Percentiles rank a stretch among this genome's conserved stretches.
These are phyloP conservation scores for Pelusios castaneus DNA, from an alignment of 2,113 vertebrate species.

Conservation along the genomic window DNA sequence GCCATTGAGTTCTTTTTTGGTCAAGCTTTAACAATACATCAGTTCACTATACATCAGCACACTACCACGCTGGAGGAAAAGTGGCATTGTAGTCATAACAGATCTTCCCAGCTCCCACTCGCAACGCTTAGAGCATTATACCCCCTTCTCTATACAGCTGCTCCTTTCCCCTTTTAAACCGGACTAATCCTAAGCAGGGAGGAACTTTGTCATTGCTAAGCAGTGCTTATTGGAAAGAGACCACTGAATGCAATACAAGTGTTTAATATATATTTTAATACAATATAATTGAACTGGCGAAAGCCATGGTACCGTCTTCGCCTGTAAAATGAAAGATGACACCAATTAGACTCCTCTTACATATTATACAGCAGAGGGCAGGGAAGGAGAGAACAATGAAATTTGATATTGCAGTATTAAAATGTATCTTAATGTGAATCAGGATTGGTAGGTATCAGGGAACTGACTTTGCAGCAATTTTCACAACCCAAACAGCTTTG, in stretches of 20 bases:
- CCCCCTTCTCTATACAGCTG: rapidly evolving
- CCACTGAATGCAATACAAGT: neutral
- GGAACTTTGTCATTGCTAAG: neutral
- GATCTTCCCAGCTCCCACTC: neutral
- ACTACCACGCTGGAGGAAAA: rapidly evolving
- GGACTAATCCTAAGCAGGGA: neutral
- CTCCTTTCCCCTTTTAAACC: rapidly evolving
- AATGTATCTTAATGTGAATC: rapidly evolving
- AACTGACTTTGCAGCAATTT: neutral
- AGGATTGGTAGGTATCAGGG: neutral
- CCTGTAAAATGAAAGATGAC: neutral
- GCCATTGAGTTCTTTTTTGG: neutral
- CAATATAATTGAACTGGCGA: neutral
- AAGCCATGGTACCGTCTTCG: neutral
- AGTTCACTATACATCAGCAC: no score
- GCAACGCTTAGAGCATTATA: neutral
- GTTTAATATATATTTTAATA: neutral
- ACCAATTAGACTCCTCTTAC: neutral
- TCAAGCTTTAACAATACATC: neutral
- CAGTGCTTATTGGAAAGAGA: neutral
- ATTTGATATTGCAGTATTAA: neutral
- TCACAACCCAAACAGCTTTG: neutral
- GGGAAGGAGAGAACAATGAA: neutral
- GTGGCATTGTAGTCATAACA: neutral
- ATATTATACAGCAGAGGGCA: neutral